phyloP scores from a whole-genome alignment of 2,113 vertebrate species.

The Cisticola juncidis region DNA sequence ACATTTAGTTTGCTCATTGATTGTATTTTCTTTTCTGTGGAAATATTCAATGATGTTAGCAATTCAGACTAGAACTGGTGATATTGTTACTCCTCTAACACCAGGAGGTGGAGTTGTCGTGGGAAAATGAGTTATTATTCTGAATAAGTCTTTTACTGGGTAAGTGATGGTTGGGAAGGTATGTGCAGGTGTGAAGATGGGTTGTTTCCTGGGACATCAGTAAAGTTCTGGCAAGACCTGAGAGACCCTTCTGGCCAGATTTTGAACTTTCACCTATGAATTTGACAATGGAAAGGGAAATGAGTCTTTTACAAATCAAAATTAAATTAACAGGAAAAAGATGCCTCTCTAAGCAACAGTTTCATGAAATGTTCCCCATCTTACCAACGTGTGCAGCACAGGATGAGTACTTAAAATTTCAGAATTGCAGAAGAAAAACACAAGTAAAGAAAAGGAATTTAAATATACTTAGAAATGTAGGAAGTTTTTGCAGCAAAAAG shows the following conservation, averaged over 20 bases:
- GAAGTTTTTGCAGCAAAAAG: not conserved
- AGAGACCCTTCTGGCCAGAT: not conserved
- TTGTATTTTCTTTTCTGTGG: not conserved
- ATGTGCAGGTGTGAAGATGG: not conserved
- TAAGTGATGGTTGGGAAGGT: not conserved
- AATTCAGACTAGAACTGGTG: not conserved
- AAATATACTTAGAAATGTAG: not conserved
- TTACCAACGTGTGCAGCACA: not conserved
- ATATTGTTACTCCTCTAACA: not conserved
- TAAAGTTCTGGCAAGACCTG: not conserved
- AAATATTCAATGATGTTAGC: not conserved
- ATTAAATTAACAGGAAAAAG: not conserved
- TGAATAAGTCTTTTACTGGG: not conserved
- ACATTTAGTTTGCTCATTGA: not conserved
- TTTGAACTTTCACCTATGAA: not conserved
- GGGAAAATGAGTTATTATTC: not conserved
- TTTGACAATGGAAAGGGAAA: not conserved
- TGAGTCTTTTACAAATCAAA: not conserved
- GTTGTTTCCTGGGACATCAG: not conserved
- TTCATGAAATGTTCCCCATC: not conserved
- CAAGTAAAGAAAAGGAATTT: not conserved
- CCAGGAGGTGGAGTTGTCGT: not conserved
- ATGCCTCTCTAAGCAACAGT: not conserved
- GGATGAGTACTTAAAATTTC: not conserved
- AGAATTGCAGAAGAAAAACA: not conserved